A percentile compares a stretch with the other conserved stretches of the same genome.
These are phyloP conservation scores for Liolophura sinensis DNA, from an alignment of 1,140 invertebrate species.

Conservation along the genomic window DNA sequence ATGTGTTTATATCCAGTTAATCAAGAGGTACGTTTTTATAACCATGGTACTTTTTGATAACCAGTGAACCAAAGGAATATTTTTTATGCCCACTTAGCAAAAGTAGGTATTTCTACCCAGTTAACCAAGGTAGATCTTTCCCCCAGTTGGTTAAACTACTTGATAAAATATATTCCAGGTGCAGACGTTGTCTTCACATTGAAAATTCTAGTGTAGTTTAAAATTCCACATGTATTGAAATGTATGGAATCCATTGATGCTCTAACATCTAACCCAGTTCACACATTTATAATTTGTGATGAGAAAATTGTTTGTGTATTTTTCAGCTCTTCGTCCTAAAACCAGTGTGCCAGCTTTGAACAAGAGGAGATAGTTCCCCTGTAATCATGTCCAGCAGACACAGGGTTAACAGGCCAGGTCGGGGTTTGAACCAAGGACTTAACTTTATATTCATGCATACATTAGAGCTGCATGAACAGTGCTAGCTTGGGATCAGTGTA, in stretches of 20 bases:
- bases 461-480: background rate
- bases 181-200: background rate
- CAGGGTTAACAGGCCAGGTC: background rate
- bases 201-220: background rate
- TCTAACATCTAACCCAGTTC: background rate
- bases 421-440: background rate
- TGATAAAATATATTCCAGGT: background rate
- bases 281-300: conserved; percentile 1
- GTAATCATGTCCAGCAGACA: too few relatives aligned
- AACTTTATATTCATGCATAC: too few relatives aligned
- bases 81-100: background rate
- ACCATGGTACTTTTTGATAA: background rate
- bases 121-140: background rate
- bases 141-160: background rate
- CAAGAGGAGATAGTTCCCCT: conserved; percentile 10
- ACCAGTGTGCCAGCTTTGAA: conserved; percentile 44
- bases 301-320: conserved; percentile 14
- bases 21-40: background rate
- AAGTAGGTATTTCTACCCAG: background rate
- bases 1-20: conserved; percentile 6
- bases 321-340: conserved; percentile 51
- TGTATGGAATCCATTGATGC: background rate
- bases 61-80: background rate
- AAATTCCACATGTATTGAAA: background rate
- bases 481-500: background rate